A percentile compares a stretch with the other conserved stretches of the same genome.
Evolutionary conservation across 2,888 invertebrate genomes (phyloP).

Genomic region (Polyploca ridens): DNA sequence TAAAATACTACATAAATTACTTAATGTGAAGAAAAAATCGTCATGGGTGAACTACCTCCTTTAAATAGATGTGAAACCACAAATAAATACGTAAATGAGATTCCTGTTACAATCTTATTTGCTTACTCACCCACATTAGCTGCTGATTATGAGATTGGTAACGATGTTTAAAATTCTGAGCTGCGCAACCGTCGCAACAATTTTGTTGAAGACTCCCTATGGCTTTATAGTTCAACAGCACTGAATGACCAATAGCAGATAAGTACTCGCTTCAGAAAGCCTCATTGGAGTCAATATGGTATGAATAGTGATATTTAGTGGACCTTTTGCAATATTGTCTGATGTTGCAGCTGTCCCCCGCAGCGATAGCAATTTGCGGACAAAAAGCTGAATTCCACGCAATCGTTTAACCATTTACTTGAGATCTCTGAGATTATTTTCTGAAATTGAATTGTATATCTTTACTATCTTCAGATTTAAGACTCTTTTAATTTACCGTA

Average conservation of each 20-base stretch:
- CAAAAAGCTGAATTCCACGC: conserved; percentile 33
- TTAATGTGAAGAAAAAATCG: no score
- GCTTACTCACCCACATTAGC: not conserved
- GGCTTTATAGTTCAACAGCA: conserved; percentile 6
- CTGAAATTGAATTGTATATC: conserved; percentile 9
- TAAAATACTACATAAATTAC: no score
- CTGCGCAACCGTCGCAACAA: not conserved
- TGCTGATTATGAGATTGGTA: not conserved
- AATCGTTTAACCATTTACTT: conserved; percentile 23
- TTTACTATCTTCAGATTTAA: not conserved
- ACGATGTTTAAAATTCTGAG: conserved; percentile 1
- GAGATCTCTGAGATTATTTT: conserved; percentile 11
- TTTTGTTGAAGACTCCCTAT: conserved; percentile 2
- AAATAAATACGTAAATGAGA: no score
- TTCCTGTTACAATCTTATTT: not conserved
- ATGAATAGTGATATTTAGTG: conserved; percentile 38
- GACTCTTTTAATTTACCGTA: not conserved
- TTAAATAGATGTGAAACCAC: no score
- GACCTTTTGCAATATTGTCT: conserved; percentile 29
- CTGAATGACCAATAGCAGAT: conserved; percentile 1
- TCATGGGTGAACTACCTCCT: no score
- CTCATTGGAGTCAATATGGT: conserved; percentile 21
- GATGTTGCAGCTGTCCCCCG: conserved; percentile 29
- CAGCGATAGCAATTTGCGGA: conserved; percentile 36
- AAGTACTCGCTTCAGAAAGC: conserved; percentile 14